A percentile compares a stretch with the other conserved stretches of the same genome.
phyloP scores from a whole-genome alignment of 2,797 vertebrate genomes.

The Catharus ustulatus region DNA sequence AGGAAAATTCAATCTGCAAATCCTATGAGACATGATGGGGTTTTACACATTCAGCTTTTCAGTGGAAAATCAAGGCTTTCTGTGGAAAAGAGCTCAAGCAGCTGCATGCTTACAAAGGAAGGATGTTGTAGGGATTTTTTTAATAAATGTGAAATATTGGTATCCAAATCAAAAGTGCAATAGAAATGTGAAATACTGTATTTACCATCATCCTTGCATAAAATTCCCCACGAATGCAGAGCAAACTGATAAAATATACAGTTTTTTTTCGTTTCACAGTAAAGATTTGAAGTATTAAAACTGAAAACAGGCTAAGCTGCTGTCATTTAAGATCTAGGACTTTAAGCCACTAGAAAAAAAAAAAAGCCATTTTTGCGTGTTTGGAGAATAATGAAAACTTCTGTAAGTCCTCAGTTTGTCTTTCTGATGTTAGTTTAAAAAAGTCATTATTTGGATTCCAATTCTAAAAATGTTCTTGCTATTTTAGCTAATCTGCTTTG shows the following conservation, averaged over 20 bases:
- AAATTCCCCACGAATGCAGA: background rate
- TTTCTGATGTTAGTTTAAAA: background rate
- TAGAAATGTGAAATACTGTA: background rate
- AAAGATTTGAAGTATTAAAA: slow-evolving; percentile 49
- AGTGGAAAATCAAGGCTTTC: background rate
- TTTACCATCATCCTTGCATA: background rate
- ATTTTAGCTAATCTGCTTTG: slow-evolving; percentile 15
- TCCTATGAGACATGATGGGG: background rate
- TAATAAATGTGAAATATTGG: background rate
- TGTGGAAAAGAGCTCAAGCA: background rate
- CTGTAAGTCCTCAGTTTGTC: background rate
- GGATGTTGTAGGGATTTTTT: background rate
- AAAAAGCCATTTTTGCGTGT: background rate
- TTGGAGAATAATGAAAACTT: slow-evolving; percentile 21
- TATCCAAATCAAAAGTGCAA: background rate
- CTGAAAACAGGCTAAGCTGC: slow-evolving; percentile 57
- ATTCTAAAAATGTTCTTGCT: slow-evolving; percentile 3
- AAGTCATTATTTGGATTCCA: slow-evolving; percentile 7
- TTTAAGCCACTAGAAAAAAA: background rate
- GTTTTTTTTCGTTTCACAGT: slow-evolving; percentile 9
- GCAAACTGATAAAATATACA: background rate
- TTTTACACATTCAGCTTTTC: background rate
- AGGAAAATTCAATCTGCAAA: background rate
- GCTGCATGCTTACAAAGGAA: background rate
- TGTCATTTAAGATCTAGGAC: slow-evolving; percentile 55